These are phyloP conservation scores for Amphiprion percula DNA, from an alignment of 2,113 vertebrate species.

Conservation along the genomic window DNA sequence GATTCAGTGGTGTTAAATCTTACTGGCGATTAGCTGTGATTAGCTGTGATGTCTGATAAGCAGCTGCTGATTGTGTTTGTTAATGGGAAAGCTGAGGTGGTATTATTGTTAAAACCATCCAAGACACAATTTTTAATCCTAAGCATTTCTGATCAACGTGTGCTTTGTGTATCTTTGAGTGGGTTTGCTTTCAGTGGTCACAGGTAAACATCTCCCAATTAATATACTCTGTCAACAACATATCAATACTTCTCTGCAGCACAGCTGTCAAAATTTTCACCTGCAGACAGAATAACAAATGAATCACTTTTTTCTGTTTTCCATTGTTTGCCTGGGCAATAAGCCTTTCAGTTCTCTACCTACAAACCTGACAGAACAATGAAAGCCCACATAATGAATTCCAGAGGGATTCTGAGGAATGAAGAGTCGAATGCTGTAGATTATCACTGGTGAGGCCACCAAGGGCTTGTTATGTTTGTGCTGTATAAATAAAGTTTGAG, in stretches of 20 bases:
- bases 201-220: conserved; percentile 16
- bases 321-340: conserved; percentile 35
- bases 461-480: conserved; percentile 59
- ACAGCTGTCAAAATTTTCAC: conserved; percentile 27
- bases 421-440: conserved; percentile 65
- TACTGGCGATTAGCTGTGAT: conserved; percentile 42
- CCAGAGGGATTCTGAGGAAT: conserved; percentile 70
- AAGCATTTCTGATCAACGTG: not conserved
- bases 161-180: not conserved
- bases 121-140: not conserved
- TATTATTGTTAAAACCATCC: conserved; percentile 11
- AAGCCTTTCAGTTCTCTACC: conserved; percentile 63
- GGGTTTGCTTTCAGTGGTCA: not conserved
- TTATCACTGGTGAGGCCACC: conserved; percentile 63
- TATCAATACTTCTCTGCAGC: conserved; percentile 12
- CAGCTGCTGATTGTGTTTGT: conserved; percentile 35
- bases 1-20: conserved; percentile 31
- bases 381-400: conserved; percentile 73
- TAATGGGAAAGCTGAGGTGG: conserved; percentile 29
- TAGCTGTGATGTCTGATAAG: conserved; percentile 61
- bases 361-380: conserved; percentile 69
- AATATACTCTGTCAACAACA: conserved; percentile 10
- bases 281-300: conserved; percentile 52
- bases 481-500: conserved; percentile 57
- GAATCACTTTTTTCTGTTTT: conserved; percentile 40